These are phyloP conservation scores for Seira ritae DNA, from an alignment of 2,888 invertebrate species.

Conservation along the genomic window DNA sequence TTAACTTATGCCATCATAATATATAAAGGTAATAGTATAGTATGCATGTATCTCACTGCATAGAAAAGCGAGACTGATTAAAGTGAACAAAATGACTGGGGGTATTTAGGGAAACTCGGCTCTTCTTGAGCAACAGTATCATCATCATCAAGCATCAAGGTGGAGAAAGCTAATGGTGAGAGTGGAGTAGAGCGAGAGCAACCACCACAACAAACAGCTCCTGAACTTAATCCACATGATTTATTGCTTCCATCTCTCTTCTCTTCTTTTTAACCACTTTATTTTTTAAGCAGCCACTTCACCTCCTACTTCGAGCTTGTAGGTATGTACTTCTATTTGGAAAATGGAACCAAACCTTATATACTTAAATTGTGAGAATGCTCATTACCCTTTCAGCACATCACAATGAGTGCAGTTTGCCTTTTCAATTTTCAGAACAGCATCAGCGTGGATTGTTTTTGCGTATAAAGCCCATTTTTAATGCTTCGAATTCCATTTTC, in stretches of 20 bases:
- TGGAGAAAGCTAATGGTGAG: not conserved
- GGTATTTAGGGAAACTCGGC: too few species aligned
- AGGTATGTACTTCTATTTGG: not conserved
- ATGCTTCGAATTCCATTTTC: too few species aligned
- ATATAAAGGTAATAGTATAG: not conserved
- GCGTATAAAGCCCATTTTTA: not conserved
- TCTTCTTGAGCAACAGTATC: not conserved
- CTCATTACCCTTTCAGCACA: too few species aligned
- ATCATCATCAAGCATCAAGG: not conserved
- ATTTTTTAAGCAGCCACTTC: not conserved
- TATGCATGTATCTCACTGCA: not conserved
- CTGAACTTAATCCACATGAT: conserved; percentile 50
- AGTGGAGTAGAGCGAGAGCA: not conserved
- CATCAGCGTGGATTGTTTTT: not conserved
- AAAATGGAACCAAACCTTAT: not conserved
- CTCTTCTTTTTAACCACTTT: conserved; percentile 27
- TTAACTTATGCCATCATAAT: not conserved
- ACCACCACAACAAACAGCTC: conserved; percentile 15
- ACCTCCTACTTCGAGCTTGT: not conserved
- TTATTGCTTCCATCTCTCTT: conserved; percentile 40
- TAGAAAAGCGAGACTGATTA: too few species aligned
- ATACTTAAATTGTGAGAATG: too few species aligned
- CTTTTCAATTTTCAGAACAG: not conserved
- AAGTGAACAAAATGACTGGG: not conserved
- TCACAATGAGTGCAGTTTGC: too few species aligned